Base-by-base conservation (phyloP, 2,888 invertebrate species). In the Tineola bisselliella region DNA sequence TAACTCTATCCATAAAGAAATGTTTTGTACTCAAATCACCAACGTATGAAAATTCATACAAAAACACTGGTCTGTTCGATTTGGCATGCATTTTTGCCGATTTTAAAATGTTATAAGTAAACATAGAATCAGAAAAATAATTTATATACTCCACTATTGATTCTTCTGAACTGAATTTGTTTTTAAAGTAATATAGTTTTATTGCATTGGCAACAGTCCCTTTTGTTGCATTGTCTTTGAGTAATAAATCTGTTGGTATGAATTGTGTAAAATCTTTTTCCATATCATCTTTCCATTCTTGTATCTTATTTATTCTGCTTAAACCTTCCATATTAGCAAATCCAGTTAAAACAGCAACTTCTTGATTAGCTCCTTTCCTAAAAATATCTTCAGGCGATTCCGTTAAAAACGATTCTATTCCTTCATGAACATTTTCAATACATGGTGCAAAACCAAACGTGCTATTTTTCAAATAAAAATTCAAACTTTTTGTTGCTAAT, bases 381-480 rank as follows among this genome's bases (percentile, higher is more conserved):
- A 86, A 63, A 31, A 72, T 76, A 18, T 79, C 77, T 8, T 77
- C 64, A 2, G 87, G 87, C 2, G 82, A 80, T 64, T 84, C 78
- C 0, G 77, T 81, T n/a, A 86, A 44, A 58, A 84, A 70, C 3
- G 83, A 66, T 63, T 79, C 76, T 11, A 71, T 65, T n/a, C 72
- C 73, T 60, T 72, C 67, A 59, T 72, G 66, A 25, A 69, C 62
- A 61, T 70, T 79, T 69, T 87, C 84, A 60, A 86, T 72, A 62
- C 86, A 87, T 0, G 87, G 87, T 1, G 82, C 71, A 64, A 79
- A 83, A 4, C 84, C 86, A 66, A 87, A 86, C 2, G 86, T 86
- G 30, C 81, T 77, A 62, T 87, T 87, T 3, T 70, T 70, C 44
- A 84, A 65, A 62, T 76, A 83, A 65, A 79, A 84, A 63, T 87